Base-by-base conservation (phyloP, 1,140 invertebrate genomes). In the Magallana angulata region DNA sequence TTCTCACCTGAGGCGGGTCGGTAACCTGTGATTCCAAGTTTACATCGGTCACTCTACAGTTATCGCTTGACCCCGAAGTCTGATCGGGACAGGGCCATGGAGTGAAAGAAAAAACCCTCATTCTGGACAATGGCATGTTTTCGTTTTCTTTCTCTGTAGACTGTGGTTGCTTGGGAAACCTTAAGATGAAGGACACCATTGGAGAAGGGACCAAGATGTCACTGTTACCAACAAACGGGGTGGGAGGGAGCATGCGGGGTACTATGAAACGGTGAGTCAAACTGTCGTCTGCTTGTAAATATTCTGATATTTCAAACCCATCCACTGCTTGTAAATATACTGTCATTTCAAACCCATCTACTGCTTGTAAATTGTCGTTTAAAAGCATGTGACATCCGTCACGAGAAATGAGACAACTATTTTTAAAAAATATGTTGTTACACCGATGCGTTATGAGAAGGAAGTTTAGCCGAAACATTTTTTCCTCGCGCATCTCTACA, bases 91-190 rank as follows among this genome's bases (percentile, higher is more conserved):
- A 36, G 36, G 36, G 36, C 36, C 36, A 36, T 36, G 36, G 36
- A 36, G 36, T 36, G 36, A 36, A 36, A 36, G 36, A 36, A 36
- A 36, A 36, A 36, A 36, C 5, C 36, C 36, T 24, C 16, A 14
- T 9, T 60, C n/a, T n/a, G n/a, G 60, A 62, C 12, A 30, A 71
- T 71, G 68, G 68, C 24, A 71, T 71, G 68, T 71, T 8, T 71
- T 18, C 68, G 18, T 71, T 36, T 71, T 71, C 68, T 71, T 12
- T 12, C 24, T 18, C 36, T 71, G 24, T 71, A 71, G 68, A 30
- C 18, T 71, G 68, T 71, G 36, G 24, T 71, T 71, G 68, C 24
- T 30, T 71, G 8, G 24, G 68, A 11, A 30, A 71, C 18, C 1
- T 8, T 18, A 71, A 71, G 24, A 71, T 71, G 68, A 71, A 71